Base-by-base conservation (phyloP, 2,113 vertebrate species). In the Alaudala cheleensis region DNA sequence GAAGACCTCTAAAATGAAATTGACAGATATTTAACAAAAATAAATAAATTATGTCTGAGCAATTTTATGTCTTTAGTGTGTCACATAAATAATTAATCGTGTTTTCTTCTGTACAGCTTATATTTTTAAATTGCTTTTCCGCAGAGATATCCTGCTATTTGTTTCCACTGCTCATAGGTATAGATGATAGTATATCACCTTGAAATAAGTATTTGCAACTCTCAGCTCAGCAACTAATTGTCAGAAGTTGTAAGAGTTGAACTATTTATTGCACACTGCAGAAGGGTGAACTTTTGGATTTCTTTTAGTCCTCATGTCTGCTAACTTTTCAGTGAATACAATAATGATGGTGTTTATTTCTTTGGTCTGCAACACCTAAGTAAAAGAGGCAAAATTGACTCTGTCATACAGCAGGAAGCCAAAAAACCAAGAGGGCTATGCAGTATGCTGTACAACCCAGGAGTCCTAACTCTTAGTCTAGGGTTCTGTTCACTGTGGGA, bases 81-180 rank as follows among this genome's bases (percentile, higher is more conserved):
- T 76, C 76, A 77, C 34, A 90, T 71, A 80, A 97, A 83, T 96
- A 60, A 95, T 91, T 95, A 24, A 87, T 45, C 47, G 74, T 17
- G 31, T 54, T 91, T 96, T 92, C 16, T 89, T 72, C 51, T 50
- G 18, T 37, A 70, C 3, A 45, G 6, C 71, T 61, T 40, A 66
- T 70, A 80, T 88, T 94, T 97, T 96, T 51, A 86, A 95, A 86
- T 93, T 11, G 6, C 10, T 78, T 93, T 96, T 90, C 76, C 22
- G 34, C 44, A 61, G 39, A 85, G 56, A 82, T 37, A 60, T 57
- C 31, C 54, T 47, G 5, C 23, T 93, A 73, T 95, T 92, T 58
- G 9, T 90, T 66, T 92, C 34, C n/a, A 51, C 14, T 90, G 73
- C 86, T 76, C 34, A 76, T 44, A 82, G 54, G 54, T 87, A 50